These are phyloP conservation scores for Axea sp. DNA, from an alignment of 2,888 invertebrate species.

Conservation along the genomic window DNA sequence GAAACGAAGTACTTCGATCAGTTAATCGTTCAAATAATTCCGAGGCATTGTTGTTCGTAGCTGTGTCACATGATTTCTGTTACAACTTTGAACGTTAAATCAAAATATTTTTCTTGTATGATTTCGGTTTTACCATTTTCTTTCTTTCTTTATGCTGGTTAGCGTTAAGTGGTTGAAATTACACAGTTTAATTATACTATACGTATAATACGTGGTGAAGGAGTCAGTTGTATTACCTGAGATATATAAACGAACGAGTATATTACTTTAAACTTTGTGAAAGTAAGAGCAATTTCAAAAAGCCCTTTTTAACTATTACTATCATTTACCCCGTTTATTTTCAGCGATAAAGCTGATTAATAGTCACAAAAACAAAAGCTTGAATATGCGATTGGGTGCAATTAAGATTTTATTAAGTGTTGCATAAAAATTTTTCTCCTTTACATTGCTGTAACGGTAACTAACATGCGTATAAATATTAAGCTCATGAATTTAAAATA, in stretches of 20 bases:
- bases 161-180: conserved; percentile 15
- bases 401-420: conserved; percentile 39
- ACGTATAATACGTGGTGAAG: conserved; percentile 7
- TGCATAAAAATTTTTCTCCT: conserved; percentile 21
- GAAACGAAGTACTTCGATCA: too few species aligned
- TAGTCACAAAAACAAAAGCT: conserved; percentile 6
- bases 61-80: too few species aligned
- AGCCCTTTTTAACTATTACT: conserved; percentile 5
- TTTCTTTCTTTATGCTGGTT: background rate
- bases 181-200: conserved; percentile 15
- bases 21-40: too few species aligned
- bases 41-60: too few species aligned
- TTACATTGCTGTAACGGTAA: conserved; percentile 5
- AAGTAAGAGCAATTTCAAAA: conserved; percentile 11
- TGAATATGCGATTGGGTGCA: conserved; percentile 15
- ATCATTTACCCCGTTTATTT: background rate
- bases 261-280: conserved; percentile 15
- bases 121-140: background rate
- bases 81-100: too few species aligned
- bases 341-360: conserved; percentile 39
- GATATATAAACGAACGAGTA: conserved; percentile 15
- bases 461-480: conserved; percentile 13
- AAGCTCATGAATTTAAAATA: conserved; percentile 11
- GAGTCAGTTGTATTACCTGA: conserved; percentile 9
- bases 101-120: background rate